Percentiles rank a stretch among this genome's conserved stretches.
These are phyloP conservation scores for Ormyrus thymus DNA, from an alignment of 2,888 invertebrate genomes.

Conservation along the genomic window DNA sequence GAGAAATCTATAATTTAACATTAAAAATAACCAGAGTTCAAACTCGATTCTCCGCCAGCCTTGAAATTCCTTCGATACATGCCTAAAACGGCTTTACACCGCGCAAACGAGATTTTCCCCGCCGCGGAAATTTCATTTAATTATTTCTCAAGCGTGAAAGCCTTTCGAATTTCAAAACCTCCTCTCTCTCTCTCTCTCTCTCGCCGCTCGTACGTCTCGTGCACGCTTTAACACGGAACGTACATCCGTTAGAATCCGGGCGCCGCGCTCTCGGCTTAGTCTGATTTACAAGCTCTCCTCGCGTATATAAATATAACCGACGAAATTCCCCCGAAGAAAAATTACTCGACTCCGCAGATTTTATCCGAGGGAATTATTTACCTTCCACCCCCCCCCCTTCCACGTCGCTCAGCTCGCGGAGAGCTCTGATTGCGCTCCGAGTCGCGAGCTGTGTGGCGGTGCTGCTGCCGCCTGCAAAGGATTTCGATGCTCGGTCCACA, in stretches of 20 bases:
- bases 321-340: conserved; percentile 42
- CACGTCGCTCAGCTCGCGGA: background rate
- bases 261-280: conserved; percentile 30
- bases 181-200: too few relatives aligned
- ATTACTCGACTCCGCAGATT: conserved; percentile 35
- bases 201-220: too few relatives aligned
- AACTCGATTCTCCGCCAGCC: too few relatives aligned
- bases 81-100: too few relatives aligned
- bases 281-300: conserved; percentile 41
- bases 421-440: conserved; percentile 1
- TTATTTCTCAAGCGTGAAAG: too few relatives aligned
- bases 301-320: background rate
- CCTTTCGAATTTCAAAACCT: too few relatives aligned
- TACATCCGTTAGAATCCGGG: background rate
- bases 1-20: too few relatives aligned
- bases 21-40: too few relatives aligned
- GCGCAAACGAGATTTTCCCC: too few relatives aligned
- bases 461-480: background rate
- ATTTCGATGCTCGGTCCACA: background rate
- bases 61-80: too few relatives aligned
- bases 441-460: background rate
- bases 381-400: background rate
- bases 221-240: too few relatives aligned
- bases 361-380: conserved; percentile 34
- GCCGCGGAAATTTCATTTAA: too few relatives aligned